Conservation (phyloP, 2,888 invertebrate species). For the Sinelater perroti region DNA sequence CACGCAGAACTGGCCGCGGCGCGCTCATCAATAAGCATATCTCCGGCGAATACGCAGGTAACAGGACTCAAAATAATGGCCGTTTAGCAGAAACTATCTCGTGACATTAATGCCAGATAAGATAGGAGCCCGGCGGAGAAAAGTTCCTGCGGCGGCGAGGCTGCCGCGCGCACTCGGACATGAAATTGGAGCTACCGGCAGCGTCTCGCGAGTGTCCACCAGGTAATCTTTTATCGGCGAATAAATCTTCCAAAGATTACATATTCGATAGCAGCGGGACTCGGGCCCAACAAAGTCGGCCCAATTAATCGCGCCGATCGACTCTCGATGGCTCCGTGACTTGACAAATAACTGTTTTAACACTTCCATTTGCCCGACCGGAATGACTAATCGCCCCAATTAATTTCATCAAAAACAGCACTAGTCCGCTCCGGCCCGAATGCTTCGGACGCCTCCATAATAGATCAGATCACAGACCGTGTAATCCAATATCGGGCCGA, state of each 20-base stretch:
- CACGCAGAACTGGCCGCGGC: constrained; percentile 27
- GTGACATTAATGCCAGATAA: constrained; percentile 1
- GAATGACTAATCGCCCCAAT: constrained; percentile 27
- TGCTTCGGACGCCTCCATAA: constrained; percentile 12
- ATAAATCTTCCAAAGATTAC: constrained; percentile 11
- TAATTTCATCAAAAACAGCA: constrained; percentile 29
- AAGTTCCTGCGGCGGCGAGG: constrained; percentile 3
- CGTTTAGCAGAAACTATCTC: neutral
- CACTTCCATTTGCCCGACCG: constrained; percentile 27
- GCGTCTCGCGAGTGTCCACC: constrained; percentile 3
- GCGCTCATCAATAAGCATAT: constrained; percentile 30
- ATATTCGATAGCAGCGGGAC: neutral
- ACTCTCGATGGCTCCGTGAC: constrained; percentile 25
- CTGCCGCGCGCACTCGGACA: neutral
- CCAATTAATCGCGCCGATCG: constrained; percentile 22
- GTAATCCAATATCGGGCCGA: constrained; percentile 24
- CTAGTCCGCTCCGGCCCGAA: constrained; percentile 19
- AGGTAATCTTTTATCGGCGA: constrained; percentile 7
- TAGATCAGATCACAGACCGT: constrained; percentile 20
- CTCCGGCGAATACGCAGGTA: constrained; percentile 9
- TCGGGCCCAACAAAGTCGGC: constrained; percentile 13
- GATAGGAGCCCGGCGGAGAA: constrained; percentile 9
- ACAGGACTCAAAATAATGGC: constrained; percentile 9
- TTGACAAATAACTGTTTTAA: constrained; percentile 32
- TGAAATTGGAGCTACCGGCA: constrained; percentile 11